Percentiles rank a stretch among this genome's conserved stretches.
Conservation (phyloP, 2,113 vertebrate species). For the Cervus canadensis region DNA sequence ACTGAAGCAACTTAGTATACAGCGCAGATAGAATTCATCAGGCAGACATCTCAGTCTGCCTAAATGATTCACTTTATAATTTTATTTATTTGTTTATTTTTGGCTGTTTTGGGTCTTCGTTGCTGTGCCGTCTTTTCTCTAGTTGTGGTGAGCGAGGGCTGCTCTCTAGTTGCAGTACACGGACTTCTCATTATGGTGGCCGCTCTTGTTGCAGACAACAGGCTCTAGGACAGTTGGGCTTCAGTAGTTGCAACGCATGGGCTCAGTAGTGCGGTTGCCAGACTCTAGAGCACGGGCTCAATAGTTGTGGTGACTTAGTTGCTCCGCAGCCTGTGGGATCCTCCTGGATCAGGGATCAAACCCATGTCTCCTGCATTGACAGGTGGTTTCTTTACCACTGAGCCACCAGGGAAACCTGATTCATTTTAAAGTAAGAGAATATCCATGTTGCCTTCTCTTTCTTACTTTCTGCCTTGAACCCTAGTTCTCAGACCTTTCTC, state of each 20-base stretch:
- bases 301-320: background rate
- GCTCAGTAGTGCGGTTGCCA: background rate
- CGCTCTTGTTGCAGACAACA: background rate
- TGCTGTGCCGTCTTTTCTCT: background rate
- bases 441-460: background rate
- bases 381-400: background rate
- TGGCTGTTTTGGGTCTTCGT: background rate
- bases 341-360: background rate
- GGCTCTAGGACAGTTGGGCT: background rate
- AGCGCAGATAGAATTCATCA: background rate
- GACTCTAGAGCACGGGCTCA: background rate
- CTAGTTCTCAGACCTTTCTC: background rate
- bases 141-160: background rate
- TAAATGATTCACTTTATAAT: background rate
- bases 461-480: background rate
- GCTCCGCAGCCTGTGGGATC: background rate
- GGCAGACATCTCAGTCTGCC: background rate
- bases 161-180: background rate
- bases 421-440: background rate
- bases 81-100: background rate
- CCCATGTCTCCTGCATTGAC: background rate
- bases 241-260: background rate
- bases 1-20: background rate
- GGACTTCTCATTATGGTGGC: background rate
- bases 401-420: background rate